A percentile compares a stretch with the other conserved stretches of the same genome.
Evolutionary conservation across 2,113 vertebrate species (phyloP).

Genomic region (Crocuta crocuta): DNA sequence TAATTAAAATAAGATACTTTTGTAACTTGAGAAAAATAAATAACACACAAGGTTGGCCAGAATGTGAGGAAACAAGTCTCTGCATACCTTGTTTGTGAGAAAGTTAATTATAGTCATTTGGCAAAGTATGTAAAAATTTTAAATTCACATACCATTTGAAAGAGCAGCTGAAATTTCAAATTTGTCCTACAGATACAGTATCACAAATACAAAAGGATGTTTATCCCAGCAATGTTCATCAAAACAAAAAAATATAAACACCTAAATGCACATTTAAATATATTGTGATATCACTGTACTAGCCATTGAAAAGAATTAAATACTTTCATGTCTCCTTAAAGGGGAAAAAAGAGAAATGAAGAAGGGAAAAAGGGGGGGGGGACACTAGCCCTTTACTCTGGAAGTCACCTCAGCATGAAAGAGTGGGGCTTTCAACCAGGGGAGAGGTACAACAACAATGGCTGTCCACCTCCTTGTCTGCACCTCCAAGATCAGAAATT

Average conservation of each 20-base stretch:
- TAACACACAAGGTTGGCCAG: background rate
- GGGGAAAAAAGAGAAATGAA: background rate
- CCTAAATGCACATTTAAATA: background rate
- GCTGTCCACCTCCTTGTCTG: background rate
- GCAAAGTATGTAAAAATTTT: background rate
- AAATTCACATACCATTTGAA: background rate
- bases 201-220: background rate
- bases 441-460: background rate
- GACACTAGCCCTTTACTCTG: background rate
- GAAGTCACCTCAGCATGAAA: background rate
- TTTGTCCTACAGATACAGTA: background rate
- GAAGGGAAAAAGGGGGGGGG: background rate
- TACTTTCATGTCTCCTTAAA: background rate
- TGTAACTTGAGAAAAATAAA: background rate
- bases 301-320: background rate
- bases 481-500: background rate
- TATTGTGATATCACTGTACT: background rate
- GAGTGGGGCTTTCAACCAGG: background rate
- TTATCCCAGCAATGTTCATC: background rate
- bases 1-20: background rate
- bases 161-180: slow-evolving; percentile 2
- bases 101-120: background rate
- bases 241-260: background rate
- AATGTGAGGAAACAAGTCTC: background rate
- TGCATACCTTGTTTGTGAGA: background rate